These are phyloP conservation scores for Poeciliopsis turneri DNA, from an alignment of 2,797 vertebrate species.

Conservation along the genomic window DNA sequence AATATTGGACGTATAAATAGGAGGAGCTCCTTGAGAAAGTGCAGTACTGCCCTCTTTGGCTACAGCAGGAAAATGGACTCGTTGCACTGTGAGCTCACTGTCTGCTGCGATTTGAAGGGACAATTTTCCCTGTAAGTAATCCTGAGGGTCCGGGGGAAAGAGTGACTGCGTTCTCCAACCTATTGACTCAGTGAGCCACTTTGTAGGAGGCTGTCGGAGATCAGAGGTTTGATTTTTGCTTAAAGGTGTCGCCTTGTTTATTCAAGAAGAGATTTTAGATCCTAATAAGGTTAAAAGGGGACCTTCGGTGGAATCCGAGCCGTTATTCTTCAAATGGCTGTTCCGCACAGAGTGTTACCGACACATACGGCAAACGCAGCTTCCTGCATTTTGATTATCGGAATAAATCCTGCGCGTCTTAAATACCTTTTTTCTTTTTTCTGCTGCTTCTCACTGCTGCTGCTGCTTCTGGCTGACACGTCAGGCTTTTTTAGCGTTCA, in stretches of 20 bases:
- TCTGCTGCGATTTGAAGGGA: conserved; percentile 33
- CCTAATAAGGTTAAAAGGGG: conserved; percentile 39
- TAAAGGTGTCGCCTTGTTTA: conserved; percentile 48
- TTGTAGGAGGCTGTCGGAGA: conserved; percentile 47
- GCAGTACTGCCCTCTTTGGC: conserved; percentile 64
- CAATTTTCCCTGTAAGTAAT: conserved; percentile 47
- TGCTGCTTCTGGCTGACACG: neutral
- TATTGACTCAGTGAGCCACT: conserved; percentile 70
- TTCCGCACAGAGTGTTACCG: neutral
- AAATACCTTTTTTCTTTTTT: neutral
- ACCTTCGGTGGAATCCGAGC: conserved; percentile 47
- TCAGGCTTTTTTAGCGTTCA: neutral
- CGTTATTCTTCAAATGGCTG: conserved; percentile 43
- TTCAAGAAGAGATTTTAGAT: conserved; percentile 57
- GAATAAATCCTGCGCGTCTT: neutral
- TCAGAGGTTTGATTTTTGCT: conserved; percentile 43
- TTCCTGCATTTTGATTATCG: neutral
- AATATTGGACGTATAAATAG: conserved; percentile 2
- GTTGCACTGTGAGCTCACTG: conserved; percentile 20
- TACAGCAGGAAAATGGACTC: conserved; percentile 19
- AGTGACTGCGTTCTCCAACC: conserved; percentile 54
- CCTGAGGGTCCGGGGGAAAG: conserved; percentile 52
- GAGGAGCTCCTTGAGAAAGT: conserved; percentile 30
- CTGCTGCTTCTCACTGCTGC: neutral
- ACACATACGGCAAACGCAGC: neutral